phyloP scores from a whole-genome alignment of 2,113 vertebrate genomes.

The Erinaceus europaeus region DNA sequence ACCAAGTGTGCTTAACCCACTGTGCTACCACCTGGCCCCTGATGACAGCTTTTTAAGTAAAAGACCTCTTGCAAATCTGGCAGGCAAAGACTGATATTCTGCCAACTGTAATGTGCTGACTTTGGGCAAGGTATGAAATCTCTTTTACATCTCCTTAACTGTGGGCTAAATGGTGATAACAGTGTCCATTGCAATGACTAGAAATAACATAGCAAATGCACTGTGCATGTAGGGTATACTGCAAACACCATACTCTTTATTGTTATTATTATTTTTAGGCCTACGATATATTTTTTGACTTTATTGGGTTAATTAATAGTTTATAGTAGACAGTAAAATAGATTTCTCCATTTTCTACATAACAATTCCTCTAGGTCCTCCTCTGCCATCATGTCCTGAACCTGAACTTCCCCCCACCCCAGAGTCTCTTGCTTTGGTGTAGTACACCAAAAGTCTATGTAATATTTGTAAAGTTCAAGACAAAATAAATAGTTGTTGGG shows the following conservation, averaged over 20 bases:
- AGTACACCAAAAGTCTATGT: not conserved
- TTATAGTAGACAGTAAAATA: too few relatives aligned
- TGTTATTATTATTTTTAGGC: too few relatives aligned
- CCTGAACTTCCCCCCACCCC: too few relatives aligned
- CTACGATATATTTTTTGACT: too few relatives aligned
- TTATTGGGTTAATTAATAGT: too few relatives aligned
- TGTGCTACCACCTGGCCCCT: too few relatives aligned
- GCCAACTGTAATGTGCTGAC: not conserved
- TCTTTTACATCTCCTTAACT: not conserved
- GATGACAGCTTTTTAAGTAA: not conserved
- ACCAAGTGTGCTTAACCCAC: too few relatives aligned
- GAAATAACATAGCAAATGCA: not conserved
- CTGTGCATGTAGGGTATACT: not conserved
- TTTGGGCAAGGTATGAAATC: not conserved
- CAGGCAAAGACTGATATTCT: not conserved
- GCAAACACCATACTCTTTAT: not conserved
- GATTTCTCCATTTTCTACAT: too few relatives aligned
- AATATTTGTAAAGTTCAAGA: not conserved
- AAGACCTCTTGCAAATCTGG: not conserved
- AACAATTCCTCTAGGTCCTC: too few relatives aligned
- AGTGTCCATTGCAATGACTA: not conserved
- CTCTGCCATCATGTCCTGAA: too few relatives aligned
- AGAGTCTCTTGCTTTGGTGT: too few relatives aligned
- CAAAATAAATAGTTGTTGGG: not conserved
- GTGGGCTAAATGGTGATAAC: not conserved